Evolutionary conservation across 1,140 invertebrate genomes (phyloP).

Genomic region (Drosophila mayri): DNA sequence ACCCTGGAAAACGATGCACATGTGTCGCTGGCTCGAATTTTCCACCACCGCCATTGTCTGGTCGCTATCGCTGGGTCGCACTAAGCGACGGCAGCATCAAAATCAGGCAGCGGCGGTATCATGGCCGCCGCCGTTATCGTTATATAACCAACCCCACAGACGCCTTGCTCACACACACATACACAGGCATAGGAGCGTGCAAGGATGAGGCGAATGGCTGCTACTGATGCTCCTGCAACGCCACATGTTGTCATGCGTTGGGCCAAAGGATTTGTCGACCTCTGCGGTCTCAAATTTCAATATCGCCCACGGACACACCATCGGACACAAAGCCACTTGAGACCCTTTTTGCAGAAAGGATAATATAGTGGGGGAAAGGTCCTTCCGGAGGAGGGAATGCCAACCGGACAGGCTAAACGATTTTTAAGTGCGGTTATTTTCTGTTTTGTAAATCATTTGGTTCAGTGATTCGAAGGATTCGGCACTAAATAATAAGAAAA

Average conservation of each 20-base stretch:
- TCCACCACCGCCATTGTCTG: conserved; percentile 54
- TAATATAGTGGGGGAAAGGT: conserved; percentile 4
- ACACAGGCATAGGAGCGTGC: neutral
- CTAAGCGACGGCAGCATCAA: conserved; percentile 58
- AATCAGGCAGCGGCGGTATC: conserved; percentile 55
- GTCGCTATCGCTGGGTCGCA: conserved; percentile 54
- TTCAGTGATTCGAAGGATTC: conserved; percentile 16
- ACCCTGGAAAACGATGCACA: conserved; percentile 36
- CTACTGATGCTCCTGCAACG: conserved; percentile 35
- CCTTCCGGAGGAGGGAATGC: conserved; percentile 3
- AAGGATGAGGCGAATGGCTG: conserved; percentile 51
- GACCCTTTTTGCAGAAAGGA: conserved; percentile 34
- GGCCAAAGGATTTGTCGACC: conserved; percentile 50
- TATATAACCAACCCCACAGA: conserved; percentile 51
- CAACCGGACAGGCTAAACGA: conserved; percentile 3
- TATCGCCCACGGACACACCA: conserved; percentile 49
- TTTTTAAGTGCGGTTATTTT: conserved; percentile 21
- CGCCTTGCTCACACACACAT: conserved; percentile 13
- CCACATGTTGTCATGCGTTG: conserved; percentile 59
- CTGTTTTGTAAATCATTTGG: conserved; percentile 22
- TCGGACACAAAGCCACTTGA: conserved; percentile 39
- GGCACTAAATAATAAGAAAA: neutral
- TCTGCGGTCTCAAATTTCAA: conserved; percentile 68
- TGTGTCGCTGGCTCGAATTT: conserved; percentile 41
- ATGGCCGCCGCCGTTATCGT: conserved; percentile 70